Evolutionary conservation across 1,140 invertebrate species (phyloP).

Genomic region (Pogonognathellus flavescens): DNA sequence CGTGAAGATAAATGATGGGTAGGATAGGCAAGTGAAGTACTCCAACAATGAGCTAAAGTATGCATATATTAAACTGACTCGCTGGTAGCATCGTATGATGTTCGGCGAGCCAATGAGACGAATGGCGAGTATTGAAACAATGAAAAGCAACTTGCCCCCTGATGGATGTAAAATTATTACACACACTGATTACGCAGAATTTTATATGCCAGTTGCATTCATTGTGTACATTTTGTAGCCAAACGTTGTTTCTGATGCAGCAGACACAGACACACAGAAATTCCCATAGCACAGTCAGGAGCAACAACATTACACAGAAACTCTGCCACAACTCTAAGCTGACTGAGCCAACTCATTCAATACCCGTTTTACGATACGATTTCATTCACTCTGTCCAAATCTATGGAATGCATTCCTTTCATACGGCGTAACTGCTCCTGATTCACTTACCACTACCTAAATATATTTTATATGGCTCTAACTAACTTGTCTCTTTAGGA

Average conservation of each 20-base stretch:
- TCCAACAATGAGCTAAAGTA: constrained; percentile 17
- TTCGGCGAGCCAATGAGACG: constrained; percentile 28
- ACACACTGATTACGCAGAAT: constrained; percentile 29
- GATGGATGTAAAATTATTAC: constrained; percentile 7
- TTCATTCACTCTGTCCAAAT: too few relatives aligned
- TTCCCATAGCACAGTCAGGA: not conserved
- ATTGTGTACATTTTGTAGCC: not conserved
- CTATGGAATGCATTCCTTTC: too few relatives aligned
- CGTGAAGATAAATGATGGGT: not conserved
- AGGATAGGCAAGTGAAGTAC: not conserved
- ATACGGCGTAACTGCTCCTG: too few relatives aligned
- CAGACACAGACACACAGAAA: not conserved
- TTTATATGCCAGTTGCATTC: constrained; percentile 20
- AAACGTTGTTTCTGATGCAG: constrained; percentile 1
- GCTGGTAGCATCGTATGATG: constrained; percentile 21
- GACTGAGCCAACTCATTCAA: too few relatives aligned
- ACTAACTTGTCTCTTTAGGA: too few relatives aligned
- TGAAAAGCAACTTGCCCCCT: constrained; percentile 22
- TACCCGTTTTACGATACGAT: too few relatives aligned
- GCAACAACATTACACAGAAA: too few relatives aligned
- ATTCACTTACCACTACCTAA: too few relatives aligned
- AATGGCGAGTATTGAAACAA: constrained; percentile 30
- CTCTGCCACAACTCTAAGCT: too few relatives aligned
- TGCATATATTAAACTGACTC: constrained; percentile 3
- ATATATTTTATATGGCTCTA: too few relatives aligned